phyloP scores from a whole-genome alignment of 35 echinoderm and acorn worm genomes.

The Strongylocentrotus purpuratus region DNA sequence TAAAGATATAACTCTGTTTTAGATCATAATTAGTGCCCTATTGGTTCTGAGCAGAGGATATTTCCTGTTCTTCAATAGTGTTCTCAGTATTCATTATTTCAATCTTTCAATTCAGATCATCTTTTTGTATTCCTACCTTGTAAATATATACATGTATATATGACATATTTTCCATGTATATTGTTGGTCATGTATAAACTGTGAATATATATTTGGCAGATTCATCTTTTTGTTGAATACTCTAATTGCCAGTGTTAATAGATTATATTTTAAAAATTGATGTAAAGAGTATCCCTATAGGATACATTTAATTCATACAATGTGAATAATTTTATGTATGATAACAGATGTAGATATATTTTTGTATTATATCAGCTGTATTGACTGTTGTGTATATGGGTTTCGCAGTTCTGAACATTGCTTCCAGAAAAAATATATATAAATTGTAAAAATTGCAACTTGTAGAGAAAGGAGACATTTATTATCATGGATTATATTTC shows the following conservation, averaged over 20 bases:
- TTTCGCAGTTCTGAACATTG: background rate
- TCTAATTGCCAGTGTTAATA: background rate
- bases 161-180: background rate
- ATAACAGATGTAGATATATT: background rate
- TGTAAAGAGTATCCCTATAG: background rate
- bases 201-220: background rate
- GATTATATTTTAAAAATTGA: background rate
- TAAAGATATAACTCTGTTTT: too few species aligned
- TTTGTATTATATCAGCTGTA: background rate
- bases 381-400: constrained; percentile 2
- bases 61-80: too few species aligned
- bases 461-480: background rate
- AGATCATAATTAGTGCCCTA: too few species aligned
- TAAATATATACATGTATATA: background rate
- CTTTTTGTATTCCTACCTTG: background rate
- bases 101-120: background rate
- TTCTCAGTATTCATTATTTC: constrained; percentile 2
- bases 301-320: background rate
- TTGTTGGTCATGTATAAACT: background rate
- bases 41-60: too few species aligned
- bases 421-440: background rate
- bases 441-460: background rate
- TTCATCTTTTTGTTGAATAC: background rate
- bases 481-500: background rate
- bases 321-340: background rate